Evolutionary conservation across 2,113 vertebrate genomes (phyloP).

Genomic region (Todiramphus chloris): DNA sequence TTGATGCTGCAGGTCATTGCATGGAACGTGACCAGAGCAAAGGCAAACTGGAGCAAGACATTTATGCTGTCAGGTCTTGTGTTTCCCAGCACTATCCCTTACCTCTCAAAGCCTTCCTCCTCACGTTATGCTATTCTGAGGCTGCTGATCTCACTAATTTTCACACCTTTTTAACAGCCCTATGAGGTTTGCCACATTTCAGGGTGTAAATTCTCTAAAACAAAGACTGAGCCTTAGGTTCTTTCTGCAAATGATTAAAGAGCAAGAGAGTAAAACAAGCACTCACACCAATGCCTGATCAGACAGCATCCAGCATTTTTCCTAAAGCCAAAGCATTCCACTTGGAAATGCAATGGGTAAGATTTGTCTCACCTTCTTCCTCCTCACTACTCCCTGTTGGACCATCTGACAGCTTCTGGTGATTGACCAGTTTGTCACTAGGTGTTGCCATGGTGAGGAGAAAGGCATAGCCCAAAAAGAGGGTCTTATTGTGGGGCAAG

Average conservation of each 20-base stretch:
- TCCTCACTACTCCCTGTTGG: constrained; percentile 77
- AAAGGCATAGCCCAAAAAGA: constrained; percentile 96
- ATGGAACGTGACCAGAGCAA: not conserved
- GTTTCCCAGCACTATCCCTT: not conserved
- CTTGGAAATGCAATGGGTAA: not conserved
- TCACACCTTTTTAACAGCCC: not conserved
- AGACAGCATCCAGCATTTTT: not conserved
- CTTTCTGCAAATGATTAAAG: not conserved
- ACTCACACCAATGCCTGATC: not conserved
- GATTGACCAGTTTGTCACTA: constrained; percentile 80
- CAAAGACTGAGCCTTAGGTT: not conserved
- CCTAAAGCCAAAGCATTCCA: not conserved
- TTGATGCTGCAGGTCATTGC: not conserved
- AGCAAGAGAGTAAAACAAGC: not conserved
- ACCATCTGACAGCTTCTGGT: constrained; percentile 65
- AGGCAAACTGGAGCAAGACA: not conserved
- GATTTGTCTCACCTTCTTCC: constrained; percentile 84
- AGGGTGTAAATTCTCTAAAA: not conserved
- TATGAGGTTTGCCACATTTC: not conserved
- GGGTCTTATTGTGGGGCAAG: constrained; percentile 85
- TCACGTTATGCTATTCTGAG: not conserved
- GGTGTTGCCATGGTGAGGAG: constrained; percentile 91
- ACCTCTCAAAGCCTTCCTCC: not conserved
- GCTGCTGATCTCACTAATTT: not conserved
- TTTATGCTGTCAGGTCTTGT: not conserved